Percentiles rank a stretch among this genome's conserved stretches.
Evolutionary conservation across 2,113 vertebrate genomes (phyloP).

Genomic region (Grammomys surdaster): DNA sequence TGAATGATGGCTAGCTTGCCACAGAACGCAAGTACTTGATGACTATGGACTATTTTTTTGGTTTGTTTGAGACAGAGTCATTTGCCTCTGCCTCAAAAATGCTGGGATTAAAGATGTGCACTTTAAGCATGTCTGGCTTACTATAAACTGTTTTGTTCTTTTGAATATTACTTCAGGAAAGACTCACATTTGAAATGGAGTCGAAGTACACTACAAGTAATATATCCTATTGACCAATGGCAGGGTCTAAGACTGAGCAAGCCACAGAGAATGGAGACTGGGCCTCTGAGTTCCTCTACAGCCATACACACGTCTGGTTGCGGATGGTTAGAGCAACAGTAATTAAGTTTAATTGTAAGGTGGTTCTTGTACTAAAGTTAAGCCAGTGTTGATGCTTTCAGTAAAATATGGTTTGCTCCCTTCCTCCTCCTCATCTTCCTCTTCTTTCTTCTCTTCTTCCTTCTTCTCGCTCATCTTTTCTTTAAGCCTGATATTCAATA

Average conservation of each 20-base stretch:
- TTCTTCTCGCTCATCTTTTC: background rate
- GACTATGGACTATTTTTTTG: background rate
- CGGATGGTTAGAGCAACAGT: background rate
- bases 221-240: background rate
- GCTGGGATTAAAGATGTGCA: background rate
- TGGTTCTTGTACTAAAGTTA: background rate
- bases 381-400: background rate
- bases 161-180: background rate
- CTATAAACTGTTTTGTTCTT: background rate
- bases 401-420: background rate
- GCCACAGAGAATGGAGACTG: background rate
- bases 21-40: background rate
- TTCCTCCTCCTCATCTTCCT: background rate
- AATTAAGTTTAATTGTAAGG: constrained; percentile 15
- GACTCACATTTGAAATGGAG: background rate
- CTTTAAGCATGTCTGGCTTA: background rate
- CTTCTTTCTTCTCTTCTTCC: background rate
- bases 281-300: background rate
- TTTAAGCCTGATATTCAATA: background rate
- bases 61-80: background rate
- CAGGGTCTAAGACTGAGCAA: background rate
- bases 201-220: background rate
- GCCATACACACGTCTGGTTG: background rate
- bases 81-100: background rate
- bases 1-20: background rate